phyloP scores from a whole-genome alignment of 2,113 vertebrate genomes.

The Alexandromys fortis region DNA sequence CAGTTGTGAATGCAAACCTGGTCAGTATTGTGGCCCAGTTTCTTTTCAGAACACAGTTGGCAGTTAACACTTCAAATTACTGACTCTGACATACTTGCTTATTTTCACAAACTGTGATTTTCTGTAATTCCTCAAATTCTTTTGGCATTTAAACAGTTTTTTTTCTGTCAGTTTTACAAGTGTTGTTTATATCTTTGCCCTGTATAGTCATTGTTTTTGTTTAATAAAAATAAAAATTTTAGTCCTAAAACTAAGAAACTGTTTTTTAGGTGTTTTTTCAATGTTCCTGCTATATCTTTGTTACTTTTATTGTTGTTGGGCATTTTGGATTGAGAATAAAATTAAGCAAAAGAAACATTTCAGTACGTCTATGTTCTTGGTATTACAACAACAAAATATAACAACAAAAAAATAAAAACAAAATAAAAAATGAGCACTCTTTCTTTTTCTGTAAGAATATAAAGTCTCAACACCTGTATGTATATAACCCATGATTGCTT shows the following conservation, averaged over 20 bases:
- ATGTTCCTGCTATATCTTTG: neutral
- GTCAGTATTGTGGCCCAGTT: neutral
- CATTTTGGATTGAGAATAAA: constrained; percentile 42
- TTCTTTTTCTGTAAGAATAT: neutral
- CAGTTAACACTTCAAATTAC: neutral
- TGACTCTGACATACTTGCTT: neutral
- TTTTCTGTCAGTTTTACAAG: neutral
- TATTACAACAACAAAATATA: neutral
- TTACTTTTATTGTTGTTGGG: neutral
- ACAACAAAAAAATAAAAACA: neutral
- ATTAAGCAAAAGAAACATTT: neutral
- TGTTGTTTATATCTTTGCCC: neutral
- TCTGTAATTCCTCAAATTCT: neutral
- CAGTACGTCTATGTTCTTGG: neutral
- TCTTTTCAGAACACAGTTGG: neutral
- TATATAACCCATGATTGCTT: neutral
- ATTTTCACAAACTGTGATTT: neutral
- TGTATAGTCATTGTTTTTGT: neutral
- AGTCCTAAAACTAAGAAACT: neutral
- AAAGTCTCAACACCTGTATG: neutral
- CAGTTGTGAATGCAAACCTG: neutral
- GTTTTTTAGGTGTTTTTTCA: neutral
- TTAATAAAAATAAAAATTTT: constrained; percentile 15
- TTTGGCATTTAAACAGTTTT: neutral
- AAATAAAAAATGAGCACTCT: neutral